Conservation (phyloP, 2,113 vertebrate species). For the Sinocyclocheilus rhinocerous region DNA sequence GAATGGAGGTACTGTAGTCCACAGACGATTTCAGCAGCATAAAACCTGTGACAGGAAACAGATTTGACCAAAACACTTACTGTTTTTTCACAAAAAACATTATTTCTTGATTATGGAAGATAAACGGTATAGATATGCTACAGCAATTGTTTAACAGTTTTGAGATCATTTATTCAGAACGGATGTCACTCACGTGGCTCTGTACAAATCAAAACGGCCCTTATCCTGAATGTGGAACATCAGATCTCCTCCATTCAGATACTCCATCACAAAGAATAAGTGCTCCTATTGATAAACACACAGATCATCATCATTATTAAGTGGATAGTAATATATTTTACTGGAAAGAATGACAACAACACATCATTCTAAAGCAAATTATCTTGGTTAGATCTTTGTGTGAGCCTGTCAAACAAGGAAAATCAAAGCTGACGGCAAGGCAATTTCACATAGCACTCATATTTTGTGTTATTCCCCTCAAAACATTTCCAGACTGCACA, state of each 20-base stretch:
- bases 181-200: conserved; percentile 83
- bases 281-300: conserved; percentile 82
- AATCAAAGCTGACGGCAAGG: too few relatives aligned
- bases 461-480: not conserved
- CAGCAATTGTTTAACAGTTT: not conserved
- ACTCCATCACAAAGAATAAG: conserved; percentile 89
- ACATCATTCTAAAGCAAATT: not conserved
- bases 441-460: not conserved
- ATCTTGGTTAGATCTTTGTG: not conserved
- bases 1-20: conserved; percentile 94
- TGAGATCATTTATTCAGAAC: not conserved
- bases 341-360: not conserved
- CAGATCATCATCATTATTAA: not conserved
- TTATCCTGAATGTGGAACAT: conserved; percentile 99
- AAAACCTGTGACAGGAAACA: conserved; percentile 83
- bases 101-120: conserved; percentile 3
- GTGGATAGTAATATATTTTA: not conserved
- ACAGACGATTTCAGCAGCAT: conserved; percentile 92
- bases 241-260: conserved; percentile 94
- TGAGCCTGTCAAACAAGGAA: not conserved
- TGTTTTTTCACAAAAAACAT: not conserved
- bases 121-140: not conserved
- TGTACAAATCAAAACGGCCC: conserved; percentile 93
- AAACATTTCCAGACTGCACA: not conserved
- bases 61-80: conserved; percentile 32